A percentile compares a stretch with the other conserved stretches of the same genome.
Conservation (phyloP, 2,113 vertebrate species). For the Eolophus roseicapilla region DNA sequence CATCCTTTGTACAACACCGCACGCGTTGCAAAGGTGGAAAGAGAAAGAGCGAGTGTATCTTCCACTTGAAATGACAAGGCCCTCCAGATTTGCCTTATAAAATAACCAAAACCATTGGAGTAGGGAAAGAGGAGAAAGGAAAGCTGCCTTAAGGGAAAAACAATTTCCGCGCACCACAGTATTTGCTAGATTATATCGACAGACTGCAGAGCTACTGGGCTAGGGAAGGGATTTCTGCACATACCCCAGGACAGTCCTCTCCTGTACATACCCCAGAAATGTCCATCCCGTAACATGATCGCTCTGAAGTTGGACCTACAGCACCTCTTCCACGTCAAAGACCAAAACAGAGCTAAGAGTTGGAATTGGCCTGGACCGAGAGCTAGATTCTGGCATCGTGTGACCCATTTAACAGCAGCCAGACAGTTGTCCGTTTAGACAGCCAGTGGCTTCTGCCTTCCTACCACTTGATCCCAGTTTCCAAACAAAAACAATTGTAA, state of each 20-base stretch:
- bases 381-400: conserved; percentile 2
- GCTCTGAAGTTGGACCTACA: conserved; percentile 7
- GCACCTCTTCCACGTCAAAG: conserved; percentile 27
- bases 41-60: neutral
- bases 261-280: conserved; percentile 14
- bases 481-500: neutral
- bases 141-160: conserved; percentile 65
- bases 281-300: neutral
- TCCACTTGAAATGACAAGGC: conserved; percentile 60
- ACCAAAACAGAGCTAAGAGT: neutral
- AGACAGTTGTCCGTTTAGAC: neutral
- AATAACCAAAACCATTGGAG: conserved; percentile 14
- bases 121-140: conserved; percentile 60
- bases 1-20: conserved; percentile 62
- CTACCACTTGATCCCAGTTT: conserved; percentile 28
- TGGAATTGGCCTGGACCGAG: neutral
- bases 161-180: conserved; percentile 59
- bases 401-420: neutral
- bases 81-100: conserved; percentile 58
- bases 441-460: conserved; percentile 3
- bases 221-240: conserved; percentile 48
- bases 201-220: conserved; percentile 52
- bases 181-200: conserved; percentile 28
- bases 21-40: conserved; percentile 35
- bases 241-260: conserved; percentile 29